phyloP scores from a whole-genome alignment of 2,888 invertebrate genomes.

The Mylabris sibirica region DNA sequence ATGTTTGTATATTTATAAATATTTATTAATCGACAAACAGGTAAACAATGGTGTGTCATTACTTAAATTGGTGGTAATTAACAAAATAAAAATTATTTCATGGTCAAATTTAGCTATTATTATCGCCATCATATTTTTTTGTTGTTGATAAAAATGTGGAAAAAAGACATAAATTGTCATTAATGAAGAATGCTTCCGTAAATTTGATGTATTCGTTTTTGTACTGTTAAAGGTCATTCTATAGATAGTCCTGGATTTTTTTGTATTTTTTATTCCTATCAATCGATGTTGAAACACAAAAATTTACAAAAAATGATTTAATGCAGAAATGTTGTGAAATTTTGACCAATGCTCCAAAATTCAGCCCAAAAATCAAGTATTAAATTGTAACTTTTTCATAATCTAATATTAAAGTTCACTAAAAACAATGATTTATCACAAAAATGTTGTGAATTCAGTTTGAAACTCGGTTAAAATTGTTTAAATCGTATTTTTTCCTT shows the following conservation, averaged over 20 bases:
- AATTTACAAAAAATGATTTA: no score
- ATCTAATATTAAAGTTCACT: no score
- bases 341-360: no score
- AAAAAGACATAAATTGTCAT: background rate
- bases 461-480: no score
- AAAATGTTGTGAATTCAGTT: no score
- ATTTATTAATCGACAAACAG: background rate
- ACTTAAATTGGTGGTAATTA: slow-evolving; percentile 6
- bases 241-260: no score
- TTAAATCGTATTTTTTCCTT: no score
- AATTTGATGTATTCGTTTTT: background rate
- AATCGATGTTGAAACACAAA: no score
- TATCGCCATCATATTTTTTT: background rate
- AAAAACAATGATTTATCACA: no score
- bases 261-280: no score
- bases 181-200: background rate
- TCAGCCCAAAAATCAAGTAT: background rate
- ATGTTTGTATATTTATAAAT: background rate
- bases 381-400: background rate
- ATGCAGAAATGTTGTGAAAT: no score
- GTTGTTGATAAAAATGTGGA: background rate
- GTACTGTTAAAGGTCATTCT: background rate
- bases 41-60: background rate
- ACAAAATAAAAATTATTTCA: background rate
- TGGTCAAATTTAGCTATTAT: background rate